phyloP scores from a whole-genome alignment of 2,797 vertebrate species.

The Stomatorhinus walkeri region DNA sequence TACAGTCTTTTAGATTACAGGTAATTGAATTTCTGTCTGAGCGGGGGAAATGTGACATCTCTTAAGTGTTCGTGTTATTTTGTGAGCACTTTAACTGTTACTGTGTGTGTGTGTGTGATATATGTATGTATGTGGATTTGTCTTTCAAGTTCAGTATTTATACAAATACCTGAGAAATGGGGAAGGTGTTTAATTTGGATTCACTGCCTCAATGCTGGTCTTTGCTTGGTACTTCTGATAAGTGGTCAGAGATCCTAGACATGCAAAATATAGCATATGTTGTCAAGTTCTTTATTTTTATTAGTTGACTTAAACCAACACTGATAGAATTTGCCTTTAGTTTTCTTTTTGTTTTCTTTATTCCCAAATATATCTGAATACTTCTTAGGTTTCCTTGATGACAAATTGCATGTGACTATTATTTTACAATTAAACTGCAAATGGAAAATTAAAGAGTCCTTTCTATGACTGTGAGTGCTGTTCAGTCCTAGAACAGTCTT shows the following conservation, averaged over 20 bases:
- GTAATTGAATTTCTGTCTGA: slow-evolving; percentile 53
- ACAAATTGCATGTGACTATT: neutral
- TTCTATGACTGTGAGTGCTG: neutral
- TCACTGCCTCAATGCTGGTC: neutral
- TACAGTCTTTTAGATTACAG: slow-evolving; percentile 80
- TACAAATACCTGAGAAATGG: neutral
- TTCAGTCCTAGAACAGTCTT: neutral
- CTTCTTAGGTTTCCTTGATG: neutral
- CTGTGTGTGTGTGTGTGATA: neutral
- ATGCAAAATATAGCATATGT: neutral
- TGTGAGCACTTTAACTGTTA: neutral
- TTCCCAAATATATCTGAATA: neutral
- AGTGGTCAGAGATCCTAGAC: neutral
- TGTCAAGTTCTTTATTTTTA: neutral
- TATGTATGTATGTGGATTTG: neutral
- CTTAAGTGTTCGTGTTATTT: neutral
- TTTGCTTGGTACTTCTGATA: neutral
- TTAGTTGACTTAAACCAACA: neutral
- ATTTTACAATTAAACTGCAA: neutral
- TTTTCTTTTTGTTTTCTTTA: neutral
- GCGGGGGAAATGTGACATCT: neutral
- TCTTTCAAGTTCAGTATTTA: neutral
- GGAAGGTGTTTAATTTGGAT: neutral
- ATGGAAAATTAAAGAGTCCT: neutral
- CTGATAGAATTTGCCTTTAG: neutral